Evolutionary conservation across 2,113 vertebrate species (phyloP).

Genomic region (Gopherus flavomarginatus): DNA sequence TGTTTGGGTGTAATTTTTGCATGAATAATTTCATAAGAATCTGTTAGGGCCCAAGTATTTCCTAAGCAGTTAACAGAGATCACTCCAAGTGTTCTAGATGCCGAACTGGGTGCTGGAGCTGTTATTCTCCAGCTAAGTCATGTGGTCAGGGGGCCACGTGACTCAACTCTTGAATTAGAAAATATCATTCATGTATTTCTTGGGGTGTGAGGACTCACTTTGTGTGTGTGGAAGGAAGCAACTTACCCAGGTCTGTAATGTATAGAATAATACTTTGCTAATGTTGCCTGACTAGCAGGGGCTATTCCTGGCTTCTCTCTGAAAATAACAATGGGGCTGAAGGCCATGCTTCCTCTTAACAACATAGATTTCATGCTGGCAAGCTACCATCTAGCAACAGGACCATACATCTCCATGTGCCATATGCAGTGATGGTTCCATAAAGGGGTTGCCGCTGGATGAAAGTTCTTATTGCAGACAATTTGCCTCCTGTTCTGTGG

Average conservation of each 20-base stretch:
- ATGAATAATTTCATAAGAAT: not conserved
- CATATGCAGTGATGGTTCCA: not conserved
- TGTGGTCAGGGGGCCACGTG: not conserved
- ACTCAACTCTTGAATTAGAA: not conserved
- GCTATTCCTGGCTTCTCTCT: not conserved
- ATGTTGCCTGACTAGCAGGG: not conserved
- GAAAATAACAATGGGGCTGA: not conserved
- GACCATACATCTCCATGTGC: not conserved
- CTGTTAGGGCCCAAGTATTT: not conserved
- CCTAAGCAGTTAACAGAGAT: not conserved
- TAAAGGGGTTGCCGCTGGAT: not conserved
- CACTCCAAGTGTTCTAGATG: not conserved
- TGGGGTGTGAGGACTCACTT: not conserved
- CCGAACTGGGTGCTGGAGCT: not conserved
- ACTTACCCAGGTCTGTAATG: accelerated
- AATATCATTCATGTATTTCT: not conserved
- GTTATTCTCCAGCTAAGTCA: not conserved
- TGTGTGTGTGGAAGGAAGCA: not conserved
- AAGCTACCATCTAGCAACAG: not conserved
- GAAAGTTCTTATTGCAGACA: not conserved
- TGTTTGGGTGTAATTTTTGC: not conserved
- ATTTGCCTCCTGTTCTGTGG: not conserved
- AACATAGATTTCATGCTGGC: not conserved
- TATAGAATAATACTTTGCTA: not conserved
- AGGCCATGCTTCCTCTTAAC: not conserved